Conservation (phyloP, 2,113 vertebrate genomes). For the Axis porcinus region DNA sequence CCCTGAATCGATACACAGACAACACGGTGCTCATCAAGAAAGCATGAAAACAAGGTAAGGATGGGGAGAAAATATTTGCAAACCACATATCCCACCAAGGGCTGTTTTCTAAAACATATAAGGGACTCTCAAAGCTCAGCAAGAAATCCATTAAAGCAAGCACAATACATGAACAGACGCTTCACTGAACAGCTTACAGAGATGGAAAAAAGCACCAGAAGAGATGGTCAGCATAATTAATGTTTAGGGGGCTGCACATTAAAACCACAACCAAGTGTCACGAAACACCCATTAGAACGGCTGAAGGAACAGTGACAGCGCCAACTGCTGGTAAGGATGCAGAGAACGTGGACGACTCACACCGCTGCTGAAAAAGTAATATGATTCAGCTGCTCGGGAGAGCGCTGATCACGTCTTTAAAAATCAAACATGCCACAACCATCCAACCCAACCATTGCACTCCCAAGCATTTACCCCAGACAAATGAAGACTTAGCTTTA, state of each 20-base stretch:
- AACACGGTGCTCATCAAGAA: not conserved
- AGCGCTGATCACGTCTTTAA: not conserved
- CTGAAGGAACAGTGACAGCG: fast-evolving
- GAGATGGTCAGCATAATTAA: not conserved
- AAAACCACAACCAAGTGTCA: not conserved
- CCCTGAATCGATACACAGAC: not conserved
- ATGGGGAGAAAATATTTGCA: not conserved
- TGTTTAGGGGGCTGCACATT: no score
- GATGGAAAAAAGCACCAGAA: not conserved
- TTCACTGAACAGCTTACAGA: not conserved
- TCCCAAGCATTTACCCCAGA: not conserved
- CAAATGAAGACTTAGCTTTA: not conserved
- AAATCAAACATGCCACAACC: not conserved
- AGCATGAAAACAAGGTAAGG: not conserved
- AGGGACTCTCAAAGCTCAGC: not conserved
- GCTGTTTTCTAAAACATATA: not conserved
- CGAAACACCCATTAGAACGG: not conserved
- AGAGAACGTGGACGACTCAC: fast-evolving
- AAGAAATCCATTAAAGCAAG: not conserved
- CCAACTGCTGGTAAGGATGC: not conserved
- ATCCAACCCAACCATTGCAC: no score
- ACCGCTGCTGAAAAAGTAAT: fast-evolving
- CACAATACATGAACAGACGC: not conserved
- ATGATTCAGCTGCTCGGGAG: not conserved
- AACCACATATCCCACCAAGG: not conserved